Percentiles rank a stretch among this genome's conserved stretches.
Evolutionary conservation across 2,888 invertebrate species (phyloP).

Genomic region (Melinaea marsaeus): DNA sequence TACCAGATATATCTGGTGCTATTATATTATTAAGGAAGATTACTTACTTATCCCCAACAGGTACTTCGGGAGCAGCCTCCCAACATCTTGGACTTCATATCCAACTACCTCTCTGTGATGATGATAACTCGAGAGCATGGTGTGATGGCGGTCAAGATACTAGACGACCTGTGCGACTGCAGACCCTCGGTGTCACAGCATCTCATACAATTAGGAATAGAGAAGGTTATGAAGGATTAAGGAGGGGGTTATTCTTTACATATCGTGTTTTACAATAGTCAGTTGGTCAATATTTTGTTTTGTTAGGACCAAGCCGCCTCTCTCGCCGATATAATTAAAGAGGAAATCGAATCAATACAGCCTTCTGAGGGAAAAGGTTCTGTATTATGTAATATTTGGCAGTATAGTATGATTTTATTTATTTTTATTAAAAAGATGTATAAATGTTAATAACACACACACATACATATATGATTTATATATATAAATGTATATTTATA

Average conservation of each 20-base stretch:
- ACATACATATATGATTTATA: too few relatives aligned
- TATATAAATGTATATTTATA: too few relatives aligned
- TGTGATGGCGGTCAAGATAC: slow-evolving; percentile 58
- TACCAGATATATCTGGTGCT: too few relatives aligned
- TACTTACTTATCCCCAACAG: slow-evolving; percentile 44
- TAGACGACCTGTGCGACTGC: slow-evolving; percentile 70
- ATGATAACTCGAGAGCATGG: slow-evolving; percentile 82
- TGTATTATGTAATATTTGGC: background rate
- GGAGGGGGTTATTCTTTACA: background rate
- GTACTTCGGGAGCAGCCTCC: slow-evolving; percentile 83
- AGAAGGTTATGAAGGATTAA: slow-evolving; percentile 10
- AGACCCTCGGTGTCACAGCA: slow-evolving; percentile 59
- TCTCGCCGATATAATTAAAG: slow-evolving; percentile 56
- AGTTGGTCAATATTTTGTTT: background rate
- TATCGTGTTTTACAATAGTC: background rate
- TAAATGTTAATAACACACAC: too few relatives aligned
- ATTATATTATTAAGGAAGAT: too few relatives aligned
- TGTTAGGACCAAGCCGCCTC: slow-evolving; percentile 33
- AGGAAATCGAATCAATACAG: slow-evolving; percentile 51
- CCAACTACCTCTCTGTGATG: slow-evolving; percentile 84
- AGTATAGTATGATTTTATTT: too few relatives aligned
- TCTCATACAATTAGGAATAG: slow-evolving; percentile 50
- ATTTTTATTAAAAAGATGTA: too few relatives aligned
- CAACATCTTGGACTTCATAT: slow-evolving; percentile 81
- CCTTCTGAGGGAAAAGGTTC: slow-evolving; percentile 57